Percentiles rank a stretch among this genome's conserved stretches.
Conservation (phyloP, 2,113 vertebrate genomes). For the Eidolon helvum region DNA sequence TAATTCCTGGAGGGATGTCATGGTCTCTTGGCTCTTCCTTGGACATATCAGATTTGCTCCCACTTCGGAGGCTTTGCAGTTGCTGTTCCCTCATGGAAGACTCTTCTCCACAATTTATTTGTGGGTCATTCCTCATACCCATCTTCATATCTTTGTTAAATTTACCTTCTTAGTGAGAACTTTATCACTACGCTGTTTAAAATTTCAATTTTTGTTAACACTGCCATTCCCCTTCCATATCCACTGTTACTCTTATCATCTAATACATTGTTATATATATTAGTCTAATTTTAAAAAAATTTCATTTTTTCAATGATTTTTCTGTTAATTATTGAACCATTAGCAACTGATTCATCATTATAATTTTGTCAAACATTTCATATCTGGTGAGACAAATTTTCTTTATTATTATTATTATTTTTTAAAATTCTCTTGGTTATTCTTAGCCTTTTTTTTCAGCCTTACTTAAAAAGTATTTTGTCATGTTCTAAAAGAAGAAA, state of each 20-base stretch:
- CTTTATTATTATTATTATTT: background rate
- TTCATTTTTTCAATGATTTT: background rate
- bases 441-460: conserved; percentile 1
- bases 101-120: background rate
- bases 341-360: background rate
- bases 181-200: background rate
- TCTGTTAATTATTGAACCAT: background rate
- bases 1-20: background rate
- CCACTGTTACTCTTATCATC: background rate
- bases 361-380: conserved; percentile 25
- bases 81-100: background rate
- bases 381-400: background rate
- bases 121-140: too few species aligned
- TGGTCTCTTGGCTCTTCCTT: background rate
- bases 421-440: conserved; percentile 17
- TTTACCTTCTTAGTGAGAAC: background rate
- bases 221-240: background rate
- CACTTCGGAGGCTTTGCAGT: background rate
- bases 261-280: background rate
- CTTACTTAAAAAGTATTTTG: conserved; percentile 52
- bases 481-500: conserved; percentile 35
- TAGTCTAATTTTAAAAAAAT: background rate
- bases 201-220: background rate
- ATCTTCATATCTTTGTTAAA: background rate
- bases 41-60: background rate